Base-by-base conservation (phyloP, 2,113 vertebrate genomes). In the Chaetura pelagica region DNA sequence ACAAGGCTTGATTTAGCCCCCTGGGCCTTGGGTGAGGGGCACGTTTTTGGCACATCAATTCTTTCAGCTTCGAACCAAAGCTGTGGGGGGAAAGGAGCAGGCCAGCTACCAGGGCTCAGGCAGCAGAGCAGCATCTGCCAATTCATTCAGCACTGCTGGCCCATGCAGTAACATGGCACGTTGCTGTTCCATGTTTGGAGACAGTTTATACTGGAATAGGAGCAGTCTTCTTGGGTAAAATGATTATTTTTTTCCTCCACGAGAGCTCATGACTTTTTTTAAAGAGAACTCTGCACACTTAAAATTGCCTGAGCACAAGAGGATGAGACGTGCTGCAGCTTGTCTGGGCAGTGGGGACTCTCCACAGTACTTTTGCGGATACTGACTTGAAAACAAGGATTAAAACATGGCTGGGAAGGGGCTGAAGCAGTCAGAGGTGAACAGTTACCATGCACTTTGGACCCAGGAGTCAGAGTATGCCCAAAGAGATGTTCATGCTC, bases 91-190 rank as follows among this genome's bases (percentile, higher is more conserved):
- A 69, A 84, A 90, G 66, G 61, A 95, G 76, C 84, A 87, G 81
- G 63, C 67, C 62, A 35, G 68, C 87, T 83, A 68, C 89, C 84
- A 88, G 58, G 42, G 76, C 63, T 87, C 72, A 54, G 15, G 63
- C 84, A 71, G 93, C 93, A 57, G 85, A 16, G 18, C 83, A 49
- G 87, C 68, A 86, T 93, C 93, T 95, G 91, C 96, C 96, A 97
- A 95, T 78, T 90, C 94, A 95, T 92, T 97, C 95, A 93, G 94
- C 66, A 3, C 68, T 92, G 92, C 95, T 97, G 95, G 96, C 95
- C 86, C 64, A 5, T 40, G 68, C 89, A 79, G 93, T 91, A 72
- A 48, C 90, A 94, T 84, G 94, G 91, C 96, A 95, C 4, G 44
- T 67, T 6, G 15, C 93, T 91, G 67, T 80, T 95, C 95, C 94